phyloP scores from a whole-genome alignment of 2,888 invertebrate genomes.

The Nematopogon swammerdamellus region DNA sequence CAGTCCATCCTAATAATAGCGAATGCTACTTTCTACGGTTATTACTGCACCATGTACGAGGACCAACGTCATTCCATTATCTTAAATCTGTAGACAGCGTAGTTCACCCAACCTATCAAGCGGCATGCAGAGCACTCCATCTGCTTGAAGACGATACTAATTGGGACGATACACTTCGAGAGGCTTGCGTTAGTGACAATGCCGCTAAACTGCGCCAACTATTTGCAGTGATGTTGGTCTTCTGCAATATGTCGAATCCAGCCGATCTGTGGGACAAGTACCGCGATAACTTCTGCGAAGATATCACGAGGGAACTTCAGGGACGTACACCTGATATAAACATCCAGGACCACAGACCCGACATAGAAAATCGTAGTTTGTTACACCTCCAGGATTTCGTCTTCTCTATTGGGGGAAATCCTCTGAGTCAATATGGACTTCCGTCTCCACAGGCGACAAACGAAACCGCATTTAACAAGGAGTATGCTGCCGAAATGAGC shows the following conservation, averaged over 20 bases:
- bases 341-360: neutral
- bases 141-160: slow-evolving; percentile 20
- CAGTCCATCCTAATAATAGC: neutral
- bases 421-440: neutral
- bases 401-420: neutral
- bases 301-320: slow-evolving; percentile 5
- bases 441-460: neutral
- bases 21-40: neutral
- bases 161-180: slow-evolving; percentile 15
- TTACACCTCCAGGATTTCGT: neutral
- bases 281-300: slow-evolving; percentile 10
- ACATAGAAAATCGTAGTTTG: neutral
- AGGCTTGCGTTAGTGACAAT: slow-evolving; percentile 10
- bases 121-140: slow-evolving; percentile 14
- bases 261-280: neutral
- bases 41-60: slow-evolving; percentile 14
- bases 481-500: neutral
- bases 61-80: slow-evolving; percentile 18
- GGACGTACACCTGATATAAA: neutral
- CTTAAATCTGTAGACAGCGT: slow-evolving; percentile 9
- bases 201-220: slow-evolving; percentile 4
- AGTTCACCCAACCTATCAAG: slow-evolving; percentile 12
- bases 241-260: neutral
- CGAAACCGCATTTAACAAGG: neutral
- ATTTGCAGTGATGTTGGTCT: slow-evolving; percentile 2